Percentiles rank a stretch among this genome's conserved stretches.
phyloP scores from a whole-genome alignment of 2,797 vertebrate species.

The Characodon lateralis region DNA sequence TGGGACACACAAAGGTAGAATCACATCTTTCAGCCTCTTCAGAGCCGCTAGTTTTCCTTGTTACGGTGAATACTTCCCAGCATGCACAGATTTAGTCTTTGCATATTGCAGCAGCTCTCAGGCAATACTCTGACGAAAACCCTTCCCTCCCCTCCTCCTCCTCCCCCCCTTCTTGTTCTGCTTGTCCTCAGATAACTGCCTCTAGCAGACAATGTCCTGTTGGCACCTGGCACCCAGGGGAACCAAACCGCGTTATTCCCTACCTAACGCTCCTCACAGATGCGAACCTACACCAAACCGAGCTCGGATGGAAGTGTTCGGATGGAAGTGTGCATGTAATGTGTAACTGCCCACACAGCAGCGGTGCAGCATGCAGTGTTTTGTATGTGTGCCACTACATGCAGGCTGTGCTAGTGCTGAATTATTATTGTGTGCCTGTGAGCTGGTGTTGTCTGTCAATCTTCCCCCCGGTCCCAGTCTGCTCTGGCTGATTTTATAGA shows the following conservation, averaged over 20 bases:
- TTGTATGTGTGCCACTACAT: conserved; percentile 15
- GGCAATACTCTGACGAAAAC: conserved; percentile 50
- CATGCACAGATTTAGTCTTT: conserved; percentile 46
- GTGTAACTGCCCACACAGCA: conserved; percentile 37
- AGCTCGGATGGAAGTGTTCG: conserved; percentile 31
- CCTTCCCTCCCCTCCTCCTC: conserved; percentile 23
- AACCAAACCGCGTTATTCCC: conserved; percentile 60
- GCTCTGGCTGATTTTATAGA: conserved; percentile 70
- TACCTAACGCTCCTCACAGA: conserved; percentile 24
- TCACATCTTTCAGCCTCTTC: conserved; percentile 1
- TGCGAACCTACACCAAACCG: conserved; percentile 1
- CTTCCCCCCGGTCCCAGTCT: conserved; percentile 66
- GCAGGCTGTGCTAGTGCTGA: conserved; percentile 42
- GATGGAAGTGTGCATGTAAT: not conserved
- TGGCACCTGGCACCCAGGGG: conserved; percentile 72
- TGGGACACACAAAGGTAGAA: not conserved
- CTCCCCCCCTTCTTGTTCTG: conserved; percentile 38
- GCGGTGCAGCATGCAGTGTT: conserved; percentile 40
- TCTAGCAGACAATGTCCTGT: conserved; percentile 77
- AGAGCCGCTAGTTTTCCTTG: conserved; percentile 20
- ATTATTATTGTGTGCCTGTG: conserved; percentile 70
- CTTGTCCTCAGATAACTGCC: conserved; percentile 77
- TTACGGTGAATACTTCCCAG: conserved; percentile 18
- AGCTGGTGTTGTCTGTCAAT: conserved; percentile 74
- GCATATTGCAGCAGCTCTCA: conserved; percentile 62